Evolutionary conservation across 2,797 vertebrate species (phyloP), one percentile per base, ranked within the genome.

Genomic region (Karalla daura): DNA sequence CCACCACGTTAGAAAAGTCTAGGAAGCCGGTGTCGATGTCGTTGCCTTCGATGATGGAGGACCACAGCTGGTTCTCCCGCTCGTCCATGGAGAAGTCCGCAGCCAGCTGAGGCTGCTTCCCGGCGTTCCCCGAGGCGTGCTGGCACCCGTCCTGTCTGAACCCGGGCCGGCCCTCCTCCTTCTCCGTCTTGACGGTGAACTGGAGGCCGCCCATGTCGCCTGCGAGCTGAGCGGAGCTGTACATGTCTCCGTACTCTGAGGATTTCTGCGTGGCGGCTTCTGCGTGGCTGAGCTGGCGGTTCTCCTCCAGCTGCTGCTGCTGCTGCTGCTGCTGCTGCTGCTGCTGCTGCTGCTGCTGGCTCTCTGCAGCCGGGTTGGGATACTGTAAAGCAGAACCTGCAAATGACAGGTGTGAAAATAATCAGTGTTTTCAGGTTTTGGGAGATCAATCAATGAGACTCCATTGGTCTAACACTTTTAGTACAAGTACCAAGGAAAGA

Each of bases 1-100:
- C 91, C 0, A 91, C 89, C 14, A 92, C 89, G 1, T 89, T 90
- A 0, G 88, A 91, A 51, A 93, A 93, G 63, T 91, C 85, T 1
- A 90, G 86, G 50, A 92, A 91, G 11, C 76, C 86, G 0, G 85
- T 27, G 5, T 93, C 91, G 0, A 92, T 89, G 46, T 92, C 89
- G 12, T 76, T 51, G 0, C 79, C 91, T 52, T 92, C 89, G 0
- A 92, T 88, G 15, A 93, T 88, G 49, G 91, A 89, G 0, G 90
- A 89, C 92, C 92, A 93, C 2, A 92, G 85, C 66, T 91, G 89
- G 15, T 66, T 86, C 55, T 89, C 89, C 25, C 89, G 45, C 3
- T 91, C 91, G 0, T 92, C 90, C 54, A 87, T 41, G 9, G 82
- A 77, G 39, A 88, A 90, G 12, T 92, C 91, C 0, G 74, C 70